Evolutionary conservation across 2,113 vertebrate species (phyloP), one percentile per base, ranked within the genome.

Genomic region (Nestor notabilis): DNA sequence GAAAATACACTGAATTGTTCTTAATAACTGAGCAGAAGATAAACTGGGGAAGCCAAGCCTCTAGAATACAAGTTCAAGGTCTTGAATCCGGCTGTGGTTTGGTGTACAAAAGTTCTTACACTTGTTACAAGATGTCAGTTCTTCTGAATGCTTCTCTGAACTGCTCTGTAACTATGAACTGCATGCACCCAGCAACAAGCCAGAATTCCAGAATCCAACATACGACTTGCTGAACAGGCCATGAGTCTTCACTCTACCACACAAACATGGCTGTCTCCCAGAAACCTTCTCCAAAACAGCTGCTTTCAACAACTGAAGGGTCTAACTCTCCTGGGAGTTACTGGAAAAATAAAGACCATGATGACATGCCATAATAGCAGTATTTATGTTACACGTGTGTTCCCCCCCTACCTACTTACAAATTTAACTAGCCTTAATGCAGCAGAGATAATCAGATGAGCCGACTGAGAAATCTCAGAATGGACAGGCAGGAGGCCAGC

Each of bases 101-200:
- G 44, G 21, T 2, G 7, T 64, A 60, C 28, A 20, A 28, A 63
- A 66, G 23, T 21, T 76, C 69, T 56, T 49, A 29, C 4, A 49
- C 39, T 43, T 3, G 3, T 29, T 68, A 50, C 0, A 64, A 31
- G 33, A 39, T 6, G 2, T 35, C 21, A 0, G 14, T 18, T 74
- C 47, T 75, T 58, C 70, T 20, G 29, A 84, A 64, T 15, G 24
- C n/a, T 78, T 44, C 63, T 47, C 76, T 27, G 18, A 78, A 74
- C 46, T 53, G 16, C 43, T 64, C 47, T 20, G 17, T 25, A 76
- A 39, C 33, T 68, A 31, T 41, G 39, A 74, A 68, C 11, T 44
- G 17, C 41, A 58, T 2, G 7, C n/a, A 60, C 11, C 46, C 52
- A 77, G 33, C 44, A 76, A 75, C 1, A 10, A 77, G 8, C 14